Evolutionary conservation across 2,797 vertebrate species (phyloP), one percentile per base, ranked within the genome.

Genomic region (Brachymystax lenok): DNA sequence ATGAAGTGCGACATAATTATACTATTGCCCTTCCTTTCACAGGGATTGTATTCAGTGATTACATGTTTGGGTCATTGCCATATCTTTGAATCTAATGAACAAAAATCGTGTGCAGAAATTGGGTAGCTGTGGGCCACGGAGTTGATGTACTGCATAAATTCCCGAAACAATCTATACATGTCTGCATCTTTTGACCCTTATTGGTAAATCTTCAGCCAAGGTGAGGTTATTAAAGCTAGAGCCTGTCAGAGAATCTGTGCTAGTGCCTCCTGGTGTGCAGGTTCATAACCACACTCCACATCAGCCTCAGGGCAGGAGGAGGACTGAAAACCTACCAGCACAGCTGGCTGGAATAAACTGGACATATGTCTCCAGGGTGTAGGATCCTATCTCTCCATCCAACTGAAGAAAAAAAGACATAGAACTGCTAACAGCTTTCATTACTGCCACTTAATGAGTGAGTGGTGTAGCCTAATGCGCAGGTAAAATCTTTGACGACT

Each of bases 271-370:
- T 50, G 35, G 33, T 27, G 54, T 5, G 30, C 14, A 27, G n/a
- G 3, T 3, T 74, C 59, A 40, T 3, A 63, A 3, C 30, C 6
- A 63, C n/a, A 64, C 33, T 12, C 19, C 21, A 27, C 21, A 12
- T 68, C 35, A 70, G 70, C 40, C 27, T 46, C 1, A 40, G 17
- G 79, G 84, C 73, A 79, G 82, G 77, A 81, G 77, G 73, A 82
- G 79, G 30, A 73, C 40, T 56, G 16, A 76, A 73, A 54, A 40
- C 30, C 67, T 40, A 54, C 17, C 7, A 56, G 52, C 50, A 56
- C 10, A 30, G 17, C 64, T 67, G 64, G 13, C 24, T 30, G 13
- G 64, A 67, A 17, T 14, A 6, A 59, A 28, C 21, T 64, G 61
- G 24, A 16, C 21, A 30, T 50, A 54, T 52, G 50, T 28, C 51